These are phyloP conservation scores for Zygaena filipendulae DNA, from an alignment of 2,888 invertebrate genomes.

Conservation along the genomic window DNA sequence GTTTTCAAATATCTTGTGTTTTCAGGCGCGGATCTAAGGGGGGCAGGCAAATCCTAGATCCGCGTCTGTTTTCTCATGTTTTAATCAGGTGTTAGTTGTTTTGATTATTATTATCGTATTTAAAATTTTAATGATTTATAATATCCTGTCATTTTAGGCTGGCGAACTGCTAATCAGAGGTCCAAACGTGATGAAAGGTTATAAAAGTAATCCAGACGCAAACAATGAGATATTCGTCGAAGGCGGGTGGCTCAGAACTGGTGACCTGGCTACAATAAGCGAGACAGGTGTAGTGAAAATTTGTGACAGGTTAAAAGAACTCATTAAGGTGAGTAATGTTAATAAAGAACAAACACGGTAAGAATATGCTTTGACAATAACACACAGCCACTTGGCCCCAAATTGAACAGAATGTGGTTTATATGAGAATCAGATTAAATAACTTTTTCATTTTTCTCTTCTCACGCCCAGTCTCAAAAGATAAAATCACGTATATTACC, in stretches of 20 bases:
- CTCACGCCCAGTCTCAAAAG: too few species aligned
- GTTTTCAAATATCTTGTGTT: too few species aligned
- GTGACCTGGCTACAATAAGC: conserved; percentile 76
- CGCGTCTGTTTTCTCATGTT: too few species aligned
- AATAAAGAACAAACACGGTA: background rate
- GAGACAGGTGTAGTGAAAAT: conserved; percentile 75
- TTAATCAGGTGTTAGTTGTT: too few species aligned
- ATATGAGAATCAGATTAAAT: too few species aligned
- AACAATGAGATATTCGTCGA: conserved; percentile 73
- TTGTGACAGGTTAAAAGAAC: conserved; percentile 81
- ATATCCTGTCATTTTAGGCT: conserved; percentile 42
- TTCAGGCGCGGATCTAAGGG: too few species aligned
- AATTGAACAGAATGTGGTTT: conserved; percentile 4
- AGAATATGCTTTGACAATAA: too few species aligned
- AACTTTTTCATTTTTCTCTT: too few species aligned
- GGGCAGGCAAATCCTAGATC: too few species aligned
- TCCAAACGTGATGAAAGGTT: conserved; percentile 85
- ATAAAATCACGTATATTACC: too few species aligned
- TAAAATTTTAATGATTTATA: too few species aligned
- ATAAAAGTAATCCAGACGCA: conserved; percentile 78
- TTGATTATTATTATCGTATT: too few species aligned
- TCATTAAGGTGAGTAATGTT: conserved; percentile 73
- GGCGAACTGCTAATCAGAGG: conserved; percentile 82
- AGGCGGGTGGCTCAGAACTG: conserved; percentile 80
- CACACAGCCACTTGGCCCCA: background rate